A percentile compares a stretch with the other conserved stretches of the same genome.
Conservation (phyloP, 2,113 vertebrate species). For the Notothenia rossii region DNA sequence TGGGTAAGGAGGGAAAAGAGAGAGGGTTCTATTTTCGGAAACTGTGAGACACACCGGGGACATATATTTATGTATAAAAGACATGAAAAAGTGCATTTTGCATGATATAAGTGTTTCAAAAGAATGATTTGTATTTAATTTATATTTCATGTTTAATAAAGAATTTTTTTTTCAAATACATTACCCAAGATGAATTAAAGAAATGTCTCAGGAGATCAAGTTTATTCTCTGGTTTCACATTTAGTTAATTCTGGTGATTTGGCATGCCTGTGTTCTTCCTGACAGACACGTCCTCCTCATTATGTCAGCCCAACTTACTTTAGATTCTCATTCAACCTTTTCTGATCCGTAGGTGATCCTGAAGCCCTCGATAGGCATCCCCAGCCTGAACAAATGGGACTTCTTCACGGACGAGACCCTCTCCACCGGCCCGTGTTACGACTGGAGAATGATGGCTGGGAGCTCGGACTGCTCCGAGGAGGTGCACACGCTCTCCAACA, state of each 20-base stretch:
- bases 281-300: conserved; percentile 1
- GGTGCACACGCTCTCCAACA: conserved; percentile 81
- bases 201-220: background rate
- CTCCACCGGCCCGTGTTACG: conserved; percentile 92
- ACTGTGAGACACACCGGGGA: no score
- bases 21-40: no score
- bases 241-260: background rate
- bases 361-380: conserved; percentile 91
- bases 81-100: no score
- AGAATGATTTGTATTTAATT: no score
- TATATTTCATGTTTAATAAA: no score
- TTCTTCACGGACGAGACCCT: conserved; percentile 95
- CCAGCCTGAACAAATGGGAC: conserved; percentile 95
- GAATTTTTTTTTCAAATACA: background rate
- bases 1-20: no score
- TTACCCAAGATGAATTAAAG: background rate
- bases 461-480: conserved; percentile 85
- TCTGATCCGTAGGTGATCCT: conserved; percentile 81
- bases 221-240: background rate
- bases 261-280: background rate
- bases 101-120: no score
- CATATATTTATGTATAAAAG: no score
- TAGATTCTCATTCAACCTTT: background rate
- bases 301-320: background rate
- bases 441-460: conserved; percentile 88